Base-by-base conservation (phyloP, 2,797 vertebrate species). In the Falco naumanni region DNA sequence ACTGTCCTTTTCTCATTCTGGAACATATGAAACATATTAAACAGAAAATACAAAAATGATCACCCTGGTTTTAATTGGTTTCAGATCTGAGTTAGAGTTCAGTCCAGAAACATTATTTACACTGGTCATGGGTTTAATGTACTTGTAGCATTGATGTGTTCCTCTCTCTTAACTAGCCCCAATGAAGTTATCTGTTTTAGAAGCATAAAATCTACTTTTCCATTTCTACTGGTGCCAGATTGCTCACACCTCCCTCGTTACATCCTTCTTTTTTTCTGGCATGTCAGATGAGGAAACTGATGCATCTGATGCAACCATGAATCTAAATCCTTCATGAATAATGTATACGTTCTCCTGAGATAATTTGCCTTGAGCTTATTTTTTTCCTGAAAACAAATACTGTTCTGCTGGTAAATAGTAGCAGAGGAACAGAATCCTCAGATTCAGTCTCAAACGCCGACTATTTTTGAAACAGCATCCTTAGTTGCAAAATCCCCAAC, bases 1-100 rank as follows among this genome's bases (percentile, higher is more conserved):
- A 98, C 96, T 31, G 69, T 93, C 70, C 77, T 97, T 61, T 71
- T 97, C 63, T 92, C 91, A 15, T 86, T 97, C 98, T 98, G 26
- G 29, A 95, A 69, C 16, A 78, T 3, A 29, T 16, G 19, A 72
- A 75, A 74, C 26, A 61, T 24, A 45, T 50, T 43, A 77, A 83
- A 64, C 18, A 26, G 50, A 63, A 90, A 63, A 82, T 13, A 86
- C 5, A 82, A 22, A 63, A 68, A 59, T 39, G 10, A 72, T 68
- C 24, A 39, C 13, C 21, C 31, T 70, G 5, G 12, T 31, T 91
- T 66, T 65, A 63, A 54, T 7, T 66, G 14, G 6, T 34, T 85
- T 86, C 59, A 28, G 8, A 60, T n/a, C 4, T 65, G 51, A 82
- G 26, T 11, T 76, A 50, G 24, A 75, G 22, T 89, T 89, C 31